Conservation (phyloP, 2,888 invertebrate genomes). For the Tromatobia lineatoria region DNA sequence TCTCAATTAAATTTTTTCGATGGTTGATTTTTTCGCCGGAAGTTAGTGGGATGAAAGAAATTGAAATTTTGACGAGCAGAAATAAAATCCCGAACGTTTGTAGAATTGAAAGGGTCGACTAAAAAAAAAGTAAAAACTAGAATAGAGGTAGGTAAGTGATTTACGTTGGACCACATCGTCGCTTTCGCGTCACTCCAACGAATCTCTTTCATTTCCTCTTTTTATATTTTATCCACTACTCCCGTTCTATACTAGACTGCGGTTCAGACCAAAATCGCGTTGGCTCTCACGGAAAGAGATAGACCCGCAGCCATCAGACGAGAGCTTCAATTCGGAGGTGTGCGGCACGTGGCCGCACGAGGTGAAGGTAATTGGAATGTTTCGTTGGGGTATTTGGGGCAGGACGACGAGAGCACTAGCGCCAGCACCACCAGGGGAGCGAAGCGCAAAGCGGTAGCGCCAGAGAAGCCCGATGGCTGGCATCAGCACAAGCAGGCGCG, state of each 20-base stretch:
- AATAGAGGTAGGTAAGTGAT: conserved; percentile 58
- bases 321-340: conserved; percentile 54
- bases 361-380: conserved; percentile 80
- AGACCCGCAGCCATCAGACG: conserved; percentile 55
- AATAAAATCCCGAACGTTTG: conserved; percentile 25
- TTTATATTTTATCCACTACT: conserved; percentile 15
- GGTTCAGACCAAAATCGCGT: conserved; percentile 62
- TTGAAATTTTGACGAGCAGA: conserved; percentile 6
- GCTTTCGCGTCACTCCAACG: conserved; percentile 26
- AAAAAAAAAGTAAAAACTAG: background rate
- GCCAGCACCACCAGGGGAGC: conserved; percentile 23
- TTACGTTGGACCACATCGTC: conserved; percentile 44
- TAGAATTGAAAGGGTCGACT: conserved; percentile 35
- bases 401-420: conserved; percentile 59
- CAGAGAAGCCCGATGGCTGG: conserved; percentile 75
- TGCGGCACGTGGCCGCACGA: conserved; percentile 73
- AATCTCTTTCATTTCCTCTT: conserved; percentile 45
- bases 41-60: conserved; percentile 1
- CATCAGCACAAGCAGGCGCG: conserved; percentile 80
- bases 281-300: conserved; percentile 29
- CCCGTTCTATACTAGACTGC: conserved; percentile 52
- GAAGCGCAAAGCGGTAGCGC: conserved; percentile 46
- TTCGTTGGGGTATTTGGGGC: conserved; percentile 80
- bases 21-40: background rate
- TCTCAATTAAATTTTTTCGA: background rate